Percentiles rank a stretch among this genome's conserved stretches.
Conservation (phyloP, 2,797 vertebrate species). For the Columba guinea region DNA sequence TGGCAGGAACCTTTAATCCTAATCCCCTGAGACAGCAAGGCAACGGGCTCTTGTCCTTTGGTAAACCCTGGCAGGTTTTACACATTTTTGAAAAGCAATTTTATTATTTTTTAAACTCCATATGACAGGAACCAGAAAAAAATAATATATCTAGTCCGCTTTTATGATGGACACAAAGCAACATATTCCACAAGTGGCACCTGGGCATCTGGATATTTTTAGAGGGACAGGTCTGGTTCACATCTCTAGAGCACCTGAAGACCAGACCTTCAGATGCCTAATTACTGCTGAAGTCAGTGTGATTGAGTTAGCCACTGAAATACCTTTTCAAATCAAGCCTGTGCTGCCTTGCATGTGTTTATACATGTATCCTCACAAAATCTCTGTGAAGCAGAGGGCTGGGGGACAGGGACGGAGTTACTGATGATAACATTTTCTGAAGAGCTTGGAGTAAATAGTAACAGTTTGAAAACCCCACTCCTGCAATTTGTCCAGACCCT, state of each 20-base stretch:
- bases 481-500: not conserved
- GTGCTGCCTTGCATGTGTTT: not conserved
- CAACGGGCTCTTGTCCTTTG: not conserved
- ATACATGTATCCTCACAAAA: not conserved
- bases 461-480: not conserved
- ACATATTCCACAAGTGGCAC: not conserved
- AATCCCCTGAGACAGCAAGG: not conserved
- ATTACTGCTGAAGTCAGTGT: not conserved
- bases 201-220: not conserved
- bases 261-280: not conserved
- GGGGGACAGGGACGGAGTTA: not conserved
- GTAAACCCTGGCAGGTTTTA: not conserved
- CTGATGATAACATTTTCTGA: not conserved
- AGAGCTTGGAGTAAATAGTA: not conserved
- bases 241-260: not conserved
- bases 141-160: not conserved
- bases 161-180: not conserved
- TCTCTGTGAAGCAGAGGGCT: not conserved
- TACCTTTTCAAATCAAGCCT: not conserved
- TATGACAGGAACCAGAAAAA: not conserved
- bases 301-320: not conserved
- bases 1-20: slow-evolving; percentile 17
- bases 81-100: not conserved
- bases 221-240: not conserved
- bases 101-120: not conserved